These are phyloP conservation scores for Trichomalopsis sarcophagae DNA, from an alignment of 1,140 invertebrate genomes.

Conservation along the genomic window DNA sequence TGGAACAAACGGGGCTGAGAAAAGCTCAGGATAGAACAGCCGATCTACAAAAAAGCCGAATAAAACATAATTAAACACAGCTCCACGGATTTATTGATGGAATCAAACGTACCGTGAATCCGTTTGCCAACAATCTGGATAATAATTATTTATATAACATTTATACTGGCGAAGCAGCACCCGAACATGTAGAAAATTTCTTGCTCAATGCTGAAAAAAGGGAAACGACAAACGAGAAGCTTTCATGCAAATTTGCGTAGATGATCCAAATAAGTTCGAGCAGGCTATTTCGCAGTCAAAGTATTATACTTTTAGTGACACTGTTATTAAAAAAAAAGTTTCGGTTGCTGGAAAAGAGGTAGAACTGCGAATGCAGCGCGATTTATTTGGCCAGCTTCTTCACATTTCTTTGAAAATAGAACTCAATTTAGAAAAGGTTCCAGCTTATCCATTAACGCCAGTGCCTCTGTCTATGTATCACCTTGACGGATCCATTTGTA, in stretches of 20 bases:
- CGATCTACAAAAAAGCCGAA: slow-evolving; percentile 40
- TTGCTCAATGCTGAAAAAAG: too few relatives aligned
- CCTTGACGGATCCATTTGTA: background rate
- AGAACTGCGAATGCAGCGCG: slow-evolving; percentile 52
- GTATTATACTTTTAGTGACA: background rate
- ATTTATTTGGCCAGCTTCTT: slow-evolving; percentile 57
- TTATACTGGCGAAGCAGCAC: background rate
- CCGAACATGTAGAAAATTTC: background rate
- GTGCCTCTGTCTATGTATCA: slow-evolving; percentile 53
- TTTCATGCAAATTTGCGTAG: background rate
- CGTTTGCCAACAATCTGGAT: background rate
- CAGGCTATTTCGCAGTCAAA: too few relatives aligned
- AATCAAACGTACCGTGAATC: background rate
- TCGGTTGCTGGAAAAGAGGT: slow-evolving; percentile 42
- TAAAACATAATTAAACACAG: background rate
- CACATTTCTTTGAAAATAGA: slow-evolving; percentile 48
- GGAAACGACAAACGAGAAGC: background rate
- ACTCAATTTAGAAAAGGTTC: slow-evolving; percentile 55
- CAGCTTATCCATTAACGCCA: slow-evolving; percentile 54
- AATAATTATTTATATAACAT: background rate
- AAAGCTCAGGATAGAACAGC: slow-evolving; percentile 45
- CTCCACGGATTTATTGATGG: too few relatives aligned
- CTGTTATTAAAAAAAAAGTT: slow-evolving; percentile 46
- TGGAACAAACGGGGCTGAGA: slow-evolving; percentile 33
- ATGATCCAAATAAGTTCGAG: too few relatives aligned